Conservation (phyloP, 35 echinoderm and acorn worm genomes). For the Stichopus chloronotus region DNA sequence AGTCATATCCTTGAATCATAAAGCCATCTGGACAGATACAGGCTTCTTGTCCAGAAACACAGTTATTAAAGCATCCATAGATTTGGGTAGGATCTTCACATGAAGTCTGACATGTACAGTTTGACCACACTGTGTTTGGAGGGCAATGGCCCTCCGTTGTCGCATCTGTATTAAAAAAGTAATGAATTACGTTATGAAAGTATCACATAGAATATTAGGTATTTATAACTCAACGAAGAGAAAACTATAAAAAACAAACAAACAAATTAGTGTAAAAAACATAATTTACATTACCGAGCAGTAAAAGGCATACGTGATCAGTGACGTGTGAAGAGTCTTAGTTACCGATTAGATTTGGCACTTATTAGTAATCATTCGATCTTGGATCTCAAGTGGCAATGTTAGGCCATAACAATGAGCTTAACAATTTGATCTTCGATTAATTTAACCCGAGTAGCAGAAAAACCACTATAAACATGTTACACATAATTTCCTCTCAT, state of each 20-base stretch:
- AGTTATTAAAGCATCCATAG: neutral
- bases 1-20: too few species aligned
- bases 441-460: too few species aligned
- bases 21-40: too few species aligned
- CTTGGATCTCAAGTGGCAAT: too few species aligned
- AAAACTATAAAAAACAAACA: neutral
- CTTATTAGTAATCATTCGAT: too few species aligned
- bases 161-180: neutral
- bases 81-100: neutral
- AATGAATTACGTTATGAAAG: neutral
- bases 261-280: neutral
- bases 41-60: neutral
- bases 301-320: neutral
- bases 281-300: neutral
- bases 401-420: too few species aligned
- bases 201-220: neutral
- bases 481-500: too few species aligned
- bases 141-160: neutral
- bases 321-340: neutral
- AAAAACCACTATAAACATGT: too few species aligned
- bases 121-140: neutral
- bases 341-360: too few species aligned
- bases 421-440: too few species aligned
- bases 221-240: neutral
- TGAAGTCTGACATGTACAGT: neutral